Evolutionary conservation across 2,888 invertebrate genomes (phyloP).

Genomic region (Oeneis ivallda): DNA sequence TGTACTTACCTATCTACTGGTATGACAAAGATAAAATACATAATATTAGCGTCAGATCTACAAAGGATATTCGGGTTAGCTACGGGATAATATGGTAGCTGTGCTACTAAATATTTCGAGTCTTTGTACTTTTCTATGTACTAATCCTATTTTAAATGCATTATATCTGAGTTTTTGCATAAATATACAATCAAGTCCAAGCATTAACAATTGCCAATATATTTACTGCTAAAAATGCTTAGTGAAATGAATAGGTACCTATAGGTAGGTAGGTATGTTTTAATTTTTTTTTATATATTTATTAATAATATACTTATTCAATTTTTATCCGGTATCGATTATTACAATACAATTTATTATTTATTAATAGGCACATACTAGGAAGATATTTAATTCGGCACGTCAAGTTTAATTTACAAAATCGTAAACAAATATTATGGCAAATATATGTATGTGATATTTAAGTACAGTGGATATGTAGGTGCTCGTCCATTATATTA

Average conservation of each 20-base stretch:
- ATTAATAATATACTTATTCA: not conserved
- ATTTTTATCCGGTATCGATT: not conserved
- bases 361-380: too few species aligned
- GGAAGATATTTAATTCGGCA: not conserved
- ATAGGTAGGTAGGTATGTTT: too few species aligned
- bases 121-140: constrained; percentile 70
- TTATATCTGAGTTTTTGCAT: constrained; percentile 57
- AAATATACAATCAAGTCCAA: constrained; percentile 39
- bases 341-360: not conserved
- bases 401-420: constrained; percentile 3
- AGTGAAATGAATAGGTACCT: not conserved
- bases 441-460: constrained; percentile 31
- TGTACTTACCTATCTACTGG: too few species aligned
- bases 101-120: constrained; percentile 51
- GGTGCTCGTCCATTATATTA: constrained; percentile 5
- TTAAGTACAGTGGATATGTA: constrained; percentile 36
- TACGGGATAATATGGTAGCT: constrained; percentile 15
- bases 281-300: too few species aligned
- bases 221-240: constrained; percentile 59
- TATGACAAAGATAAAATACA: not conserved
- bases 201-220: constrained; percentile 55
- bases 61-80: constrained; percentile 11
- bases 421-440: constrained; percentile 26
- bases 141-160: constrained; percentile 78
- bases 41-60: constrained; percentile 23